Evolutionary conservation across 2,888 invertebrate genomes (phyloP), one percentile per base, ranked within the genome.

Genomic region (Meliscaeva auricollis): DNA sequence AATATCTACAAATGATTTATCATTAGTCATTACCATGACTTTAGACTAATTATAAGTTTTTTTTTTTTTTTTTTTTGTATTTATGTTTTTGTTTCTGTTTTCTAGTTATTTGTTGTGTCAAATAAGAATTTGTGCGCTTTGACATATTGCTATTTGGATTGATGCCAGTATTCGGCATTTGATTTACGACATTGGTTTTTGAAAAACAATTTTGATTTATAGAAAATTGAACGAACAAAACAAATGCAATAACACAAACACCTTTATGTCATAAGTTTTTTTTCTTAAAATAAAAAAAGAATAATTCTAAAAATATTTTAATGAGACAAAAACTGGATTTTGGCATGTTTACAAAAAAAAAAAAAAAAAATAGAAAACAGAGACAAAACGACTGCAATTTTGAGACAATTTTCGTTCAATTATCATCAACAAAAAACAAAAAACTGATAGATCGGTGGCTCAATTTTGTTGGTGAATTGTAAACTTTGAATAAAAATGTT

Each of bases 131-230:
- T 26, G 20, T 30, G 3, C 15, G 15, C 3, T 30, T 15, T 62
- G 62, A 44, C 62, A 30, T 46, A 11, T 15, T 9, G 44, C 15
- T 46, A 26, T 44, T 62, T 62, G 62, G 62, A 30, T 9, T 44
- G 15, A 11, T 62, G 62, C 62, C 62, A 62, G 26, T 2, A 60
- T 0, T 15, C 44, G 5, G 26, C 5, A 60, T 0, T 15, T 60
- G 5, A 13, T 38, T 26, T n/a, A 22, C n/a, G n/a, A 22, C 7
- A 58, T 60, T 41, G n/a, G 3, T 8, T 3, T 50, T 50, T 13
- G 58, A 44, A 62, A 56, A 41, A 38, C 2, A 60, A 62, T 26
- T 62, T 62, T 62, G 26, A 46, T 62, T 44, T 17, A 44, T 4
- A 56, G 7, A 60, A n/a, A 13, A 60, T 41, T 17, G 9, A 26